Evolutionary conservation across 1,140 invertebrate genomes (phyloP).

Genomic region (Heliconius congener): DNA sequence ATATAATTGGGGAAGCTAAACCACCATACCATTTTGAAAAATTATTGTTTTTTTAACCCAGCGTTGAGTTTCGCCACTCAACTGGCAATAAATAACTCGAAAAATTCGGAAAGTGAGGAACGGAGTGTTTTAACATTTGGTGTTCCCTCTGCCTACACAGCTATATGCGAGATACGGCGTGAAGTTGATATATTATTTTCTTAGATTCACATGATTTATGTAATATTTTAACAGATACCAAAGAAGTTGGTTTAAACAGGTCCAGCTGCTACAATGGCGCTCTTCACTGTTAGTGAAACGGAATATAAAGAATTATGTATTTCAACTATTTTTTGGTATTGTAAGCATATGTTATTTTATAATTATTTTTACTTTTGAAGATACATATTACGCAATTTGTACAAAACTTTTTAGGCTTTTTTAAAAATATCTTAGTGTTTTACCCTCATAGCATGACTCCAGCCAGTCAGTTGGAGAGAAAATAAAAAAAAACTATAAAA

Average conservation of each 20-base stretch:
- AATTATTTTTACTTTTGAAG: no score
- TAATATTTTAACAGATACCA: constrained; percentile 43
- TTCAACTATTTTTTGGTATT: constrained; percentile 46
- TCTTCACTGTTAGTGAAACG: constrained; percentile 53
- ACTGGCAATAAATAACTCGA: no score
- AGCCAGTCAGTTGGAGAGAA: no score
- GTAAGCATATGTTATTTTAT: constrained; percentile 28
- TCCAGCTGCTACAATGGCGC: constrained; percentile 64
- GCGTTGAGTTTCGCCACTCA: no score
- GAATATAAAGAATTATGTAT: constrained; percentile 41
- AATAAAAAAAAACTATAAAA: no score
- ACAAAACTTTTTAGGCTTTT: no score
- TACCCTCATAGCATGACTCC: no score
- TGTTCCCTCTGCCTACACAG: background rate
- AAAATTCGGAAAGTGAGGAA: background rate
- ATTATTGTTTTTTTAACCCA: no score
- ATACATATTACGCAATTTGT: no score
- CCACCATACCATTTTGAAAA: no score
- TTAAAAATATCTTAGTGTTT: no score
- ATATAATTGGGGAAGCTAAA: no score
- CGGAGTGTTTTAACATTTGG: background rate
- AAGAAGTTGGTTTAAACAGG: constrained; percentile 68
- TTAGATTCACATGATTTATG: background rate
- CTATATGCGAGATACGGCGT: background rate
- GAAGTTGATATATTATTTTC: background rate